Base-by-base conservation (phyloP, 2,888 invertebrate genomes). In the Incurvaria masculella region DNA sequence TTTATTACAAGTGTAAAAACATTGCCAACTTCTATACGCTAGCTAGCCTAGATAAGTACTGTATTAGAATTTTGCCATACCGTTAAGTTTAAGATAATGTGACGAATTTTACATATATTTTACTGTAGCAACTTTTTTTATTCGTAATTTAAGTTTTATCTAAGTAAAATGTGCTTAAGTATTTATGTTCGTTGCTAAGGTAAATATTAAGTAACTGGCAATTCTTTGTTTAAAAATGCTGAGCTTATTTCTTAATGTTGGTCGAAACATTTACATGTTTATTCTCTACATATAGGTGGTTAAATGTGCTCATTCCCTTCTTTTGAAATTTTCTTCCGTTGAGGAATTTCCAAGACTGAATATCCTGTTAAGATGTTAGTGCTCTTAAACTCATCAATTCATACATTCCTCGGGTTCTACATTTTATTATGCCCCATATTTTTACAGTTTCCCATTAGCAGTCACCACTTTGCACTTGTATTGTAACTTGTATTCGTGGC, bases 331-430 rank as follows among this genome's bases (percentile, higher is more conserved):
- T n/a, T 14, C 14, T 33, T 33, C 33, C 33, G 11, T 33, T 8
- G 33, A 33, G 33, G 33, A 33, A 33, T 66, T 66, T 61, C 66
- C 42, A 78, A 75, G 78, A 78, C 78, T 78, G 78, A 78, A 72
- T 72, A 68, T 68, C 69, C 74, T 71, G 74, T 23, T 23, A 23
- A 23, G 23, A 33, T 14, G 14, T 33, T 33, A 33, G 33, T 14
- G 33, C 33, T 33, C 14, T 33, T 33, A 33, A 33, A 33, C 14
- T 4, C 33, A 14, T 33, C 14, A n/a, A 14, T 4, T 33, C 33
- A 14, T 33, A 33, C 33, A 33, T 33, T 33, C 33, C 33, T 33
- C 4, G 33, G 11, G 33, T 33, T 33, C 33, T 3, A 33, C 8
- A 33, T 8, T 33, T 33, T 33, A 14, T 33, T 6, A 4, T 14